These are phyloP conservation scores for Brachionus paranguensis DNA, from an alignment of 1,140 invertebrate species.

Conservation along the genomic window DNA sequence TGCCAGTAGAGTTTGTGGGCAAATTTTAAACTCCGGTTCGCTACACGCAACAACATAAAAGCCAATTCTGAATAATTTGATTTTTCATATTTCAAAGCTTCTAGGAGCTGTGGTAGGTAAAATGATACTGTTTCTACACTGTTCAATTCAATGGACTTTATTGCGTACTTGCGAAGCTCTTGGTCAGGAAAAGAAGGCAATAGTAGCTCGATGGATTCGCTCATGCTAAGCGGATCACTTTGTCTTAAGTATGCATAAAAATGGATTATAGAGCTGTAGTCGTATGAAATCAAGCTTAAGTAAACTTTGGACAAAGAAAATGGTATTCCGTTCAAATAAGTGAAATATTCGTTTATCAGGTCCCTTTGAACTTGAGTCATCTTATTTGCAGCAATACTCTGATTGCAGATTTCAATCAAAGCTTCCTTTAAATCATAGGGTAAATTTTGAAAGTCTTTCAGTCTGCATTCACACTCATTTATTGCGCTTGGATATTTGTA, in stretches of 20 bases:
- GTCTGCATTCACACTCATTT: background rate
- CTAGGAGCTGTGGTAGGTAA: constrained; percentile 25
- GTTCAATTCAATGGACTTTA: constrained; percentile 3
- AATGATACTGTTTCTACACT: background rate
- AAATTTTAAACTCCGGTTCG: background rate
- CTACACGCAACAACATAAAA: background rate
- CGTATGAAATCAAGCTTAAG: background rate
- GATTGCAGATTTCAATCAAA: constrained; percentile 28
- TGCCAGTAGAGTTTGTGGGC: constrained; percentile 15
- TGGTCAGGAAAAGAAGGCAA: background rate
- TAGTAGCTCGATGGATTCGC: constrained; percentile 13
- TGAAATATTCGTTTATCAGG: constrained; percentile 1
- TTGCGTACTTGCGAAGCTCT: background rate
- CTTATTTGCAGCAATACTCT: background rate
- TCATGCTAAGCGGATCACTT: background rate
- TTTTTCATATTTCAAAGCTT: constrained; percentile 18
- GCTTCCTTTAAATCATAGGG: background rate
- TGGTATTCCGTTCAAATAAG: constrained; percentile 20
- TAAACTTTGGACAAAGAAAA: constrained; percentile 27
- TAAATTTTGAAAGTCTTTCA: constrained; percentile 19
- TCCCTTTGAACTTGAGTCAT: constrained; percentile 2
- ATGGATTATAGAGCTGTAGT: constrained; percentile 31
- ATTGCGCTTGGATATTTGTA: constrained; percentile 6
- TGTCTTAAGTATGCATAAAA: constrained; percentile 39
- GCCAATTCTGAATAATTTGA: background rate